A percentile compares a stretch with the other conserved stretches of the same genome.
These are phyloP conservation scores for Drosophila lutescens DNA, from an alignment of 2,888 invertebrate genomes.

Conservation along the genomic window DNA sequence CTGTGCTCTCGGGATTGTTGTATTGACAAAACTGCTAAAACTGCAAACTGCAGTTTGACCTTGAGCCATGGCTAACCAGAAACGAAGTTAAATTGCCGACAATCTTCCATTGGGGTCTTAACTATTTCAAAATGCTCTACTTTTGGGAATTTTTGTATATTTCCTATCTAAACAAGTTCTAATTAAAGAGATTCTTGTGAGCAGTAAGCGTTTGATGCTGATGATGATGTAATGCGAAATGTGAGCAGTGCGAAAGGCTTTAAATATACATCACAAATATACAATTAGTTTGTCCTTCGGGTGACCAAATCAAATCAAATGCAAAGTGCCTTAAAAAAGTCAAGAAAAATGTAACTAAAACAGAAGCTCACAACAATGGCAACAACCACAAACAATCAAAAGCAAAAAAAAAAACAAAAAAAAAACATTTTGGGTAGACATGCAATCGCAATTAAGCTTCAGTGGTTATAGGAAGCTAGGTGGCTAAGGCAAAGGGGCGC, in stretches of 20 bases:
- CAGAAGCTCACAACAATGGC: constrained; percentile 22
- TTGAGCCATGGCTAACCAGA: constrained; percentile 57
- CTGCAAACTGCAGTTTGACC: constrained; percentile 51
- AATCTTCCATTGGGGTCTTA: background rate
- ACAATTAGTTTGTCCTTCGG: constrained; percentile 12
- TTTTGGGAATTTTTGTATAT: background rate
- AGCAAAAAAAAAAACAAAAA: constrained; percentile 43
- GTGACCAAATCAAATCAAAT: constrained; percentile 28
- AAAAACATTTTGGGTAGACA: constrained; percentile 59
- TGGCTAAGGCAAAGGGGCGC: constrained; percentile 8
- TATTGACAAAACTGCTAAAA: constrained; percentile 72
- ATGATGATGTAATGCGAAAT: constrained; percentile 25
- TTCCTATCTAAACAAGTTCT: background rate
- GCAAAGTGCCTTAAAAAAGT: constrained; percentile 26
- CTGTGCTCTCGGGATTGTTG: constrained; percentile 56
- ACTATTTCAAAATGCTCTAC: constrained; percentile 2
- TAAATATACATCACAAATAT: constrained; percentile 18
- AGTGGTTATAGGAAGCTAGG: constrained; percentile 20
- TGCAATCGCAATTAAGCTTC: constrained; percentile 61
- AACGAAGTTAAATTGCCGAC: constrained; percentile 19
- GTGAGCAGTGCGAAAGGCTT: constrained; percentile 16
- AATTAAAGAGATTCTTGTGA: background rate
- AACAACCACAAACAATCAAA: constrained; percentile 49
- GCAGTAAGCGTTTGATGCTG: background rate
- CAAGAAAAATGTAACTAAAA: constrained; percentile 21